These are phyloP conservation scores for Teleogryllus oceanicus DNA, from an alignment of 2,888 invertebrate species.

Conservation along the genomic window DNA sequence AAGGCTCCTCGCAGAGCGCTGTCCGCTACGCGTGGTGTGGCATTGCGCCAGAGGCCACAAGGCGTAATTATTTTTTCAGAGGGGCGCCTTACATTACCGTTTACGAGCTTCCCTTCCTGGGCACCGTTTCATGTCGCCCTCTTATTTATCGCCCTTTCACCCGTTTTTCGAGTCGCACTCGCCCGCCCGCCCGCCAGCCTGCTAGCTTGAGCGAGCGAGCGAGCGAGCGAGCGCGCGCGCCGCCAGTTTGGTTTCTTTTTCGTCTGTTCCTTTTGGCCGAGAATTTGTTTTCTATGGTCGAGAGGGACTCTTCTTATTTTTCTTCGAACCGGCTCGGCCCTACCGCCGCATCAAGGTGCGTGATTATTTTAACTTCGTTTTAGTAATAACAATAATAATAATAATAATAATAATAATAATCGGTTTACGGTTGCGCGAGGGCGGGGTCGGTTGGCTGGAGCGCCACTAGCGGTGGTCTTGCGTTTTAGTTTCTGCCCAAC, in stretches of 20 bases:
- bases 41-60: neutral
- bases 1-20: too few species aligned
- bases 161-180: too few species aligned
- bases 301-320: neutral
- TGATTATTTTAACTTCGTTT: neutral
- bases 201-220: too few species aligned
- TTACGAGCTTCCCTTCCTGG: neutral
- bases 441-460: neutral
- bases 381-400: neutral
- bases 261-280: neutral
- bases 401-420: too few species aligned
- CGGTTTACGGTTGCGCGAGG: too few species aligned
- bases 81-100: neutral
- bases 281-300: neutral
- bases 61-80: neutral
- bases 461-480: neutral
- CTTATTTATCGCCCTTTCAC: neutral
- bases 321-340: neutral
- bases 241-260: neutral
- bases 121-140: neutral
- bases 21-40: too few species aligned
- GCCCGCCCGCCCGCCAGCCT: too few species aligned
- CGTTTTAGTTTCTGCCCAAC: neutral
- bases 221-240: neutral
- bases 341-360: neutral